Evolutionary conservation across 2,113 vertebrate species (phyloP).

Genomic region (Oenanthe melanoleuca): DNA sequence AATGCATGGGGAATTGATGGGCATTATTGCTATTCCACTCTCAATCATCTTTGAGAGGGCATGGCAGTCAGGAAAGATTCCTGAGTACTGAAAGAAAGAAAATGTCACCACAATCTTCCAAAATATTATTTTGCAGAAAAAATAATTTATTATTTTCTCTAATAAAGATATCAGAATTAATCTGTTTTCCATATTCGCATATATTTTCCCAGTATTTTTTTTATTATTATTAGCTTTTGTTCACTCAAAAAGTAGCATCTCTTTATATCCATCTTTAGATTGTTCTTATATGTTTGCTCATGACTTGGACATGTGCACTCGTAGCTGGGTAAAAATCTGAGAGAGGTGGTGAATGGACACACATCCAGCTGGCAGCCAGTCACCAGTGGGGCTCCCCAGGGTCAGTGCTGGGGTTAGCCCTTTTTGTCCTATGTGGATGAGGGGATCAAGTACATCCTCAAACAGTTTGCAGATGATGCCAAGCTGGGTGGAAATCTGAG

Average conservation of each 20-base stretch:
- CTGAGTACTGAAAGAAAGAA: neutral
- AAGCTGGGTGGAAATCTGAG: accelerated
- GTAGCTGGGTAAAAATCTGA: neutral
- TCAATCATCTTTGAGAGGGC: neutral
- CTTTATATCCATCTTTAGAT: neutral
- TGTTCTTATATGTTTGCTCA: neutral
- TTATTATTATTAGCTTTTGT: neutral
- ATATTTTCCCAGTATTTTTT: neutral
- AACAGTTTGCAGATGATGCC: accelerated
- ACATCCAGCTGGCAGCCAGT: accelerated
- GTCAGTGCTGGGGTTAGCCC: neutral
- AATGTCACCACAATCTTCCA: neutral
- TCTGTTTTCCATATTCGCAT: conserved; percentile 22
- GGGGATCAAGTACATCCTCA: accelerated
- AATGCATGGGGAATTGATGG: neutral
- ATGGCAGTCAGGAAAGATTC: neutral
- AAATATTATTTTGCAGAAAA: neutral
- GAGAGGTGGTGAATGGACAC: neutral
- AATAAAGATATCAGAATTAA: neutral
- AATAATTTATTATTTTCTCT: neutral
- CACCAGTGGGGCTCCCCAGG: neutral
- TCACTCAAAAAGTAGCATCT: neutral
- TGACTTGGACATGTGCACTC: accelerated
- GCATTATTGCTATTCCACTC: neutral
- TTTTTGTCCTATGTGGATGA: neutral